Percentiles rank a stretch among this genome's conserved stretches.
phyloP scores from a whole-genome alignment of 2,113 vertebrate species.

The Rhinoderma darwinii region DNA sequence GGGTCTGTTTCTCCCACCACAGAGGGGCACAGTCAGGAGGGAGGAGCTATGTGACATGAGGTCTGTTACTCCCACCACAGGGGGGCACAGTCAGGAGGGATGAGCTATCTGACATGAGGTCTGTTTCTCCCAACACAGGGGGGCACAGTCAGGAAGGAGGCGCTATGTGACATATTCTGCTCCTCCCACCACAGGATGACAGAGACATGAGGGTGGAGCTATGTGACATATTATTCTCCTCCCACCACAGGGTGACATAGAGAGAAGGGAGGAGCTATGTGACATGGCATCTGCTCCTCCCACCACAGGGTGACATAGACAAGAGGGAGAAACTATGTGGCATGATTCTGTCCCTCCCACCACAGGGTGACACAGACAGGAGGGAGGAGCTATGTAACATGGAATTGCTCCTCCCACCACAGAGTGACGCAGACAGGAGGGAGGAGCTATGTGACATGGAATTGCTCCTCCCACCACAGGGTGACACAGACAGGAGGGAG shows the following conservation, averaged over 20 bases:
- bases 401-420: neutral
- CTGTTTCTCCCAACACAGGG: neutral
- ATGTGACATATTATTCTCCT: neutral
- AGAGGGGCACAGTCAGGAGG: neutral
- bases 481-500: neutral
- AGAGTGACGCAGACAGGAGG: neutral
- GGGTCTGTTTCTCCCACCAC: neutral
- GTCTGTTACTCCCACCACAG: neutral
- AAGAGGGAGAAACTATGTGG: neutral
- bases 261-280: neutral
- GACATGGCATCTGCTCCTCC: neutral
- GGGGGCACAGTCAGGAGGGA: neutral
- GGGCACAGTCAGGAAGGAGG: neutral
- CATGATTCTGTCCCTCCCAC: neutral
- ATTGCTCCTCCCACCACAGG: neutral
- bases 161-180: neutral
- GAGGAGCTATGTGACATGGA: neutral
- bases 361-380: neutral
- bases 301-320: neutral
- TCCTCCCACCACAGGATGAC: neutral
- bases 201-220: slow-evolving; percentile 3
- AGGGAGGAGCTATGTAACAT: neutral
- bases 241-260: neutral
- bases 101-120: neutral
- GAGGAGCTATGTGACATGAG: neutral